These are phyloP conservation scores for Sanderia malayensis DNA, from an alignment of 30 jellyfish, hydroid and myxozoan genomes.

Conservation along the genomic window DNA sequence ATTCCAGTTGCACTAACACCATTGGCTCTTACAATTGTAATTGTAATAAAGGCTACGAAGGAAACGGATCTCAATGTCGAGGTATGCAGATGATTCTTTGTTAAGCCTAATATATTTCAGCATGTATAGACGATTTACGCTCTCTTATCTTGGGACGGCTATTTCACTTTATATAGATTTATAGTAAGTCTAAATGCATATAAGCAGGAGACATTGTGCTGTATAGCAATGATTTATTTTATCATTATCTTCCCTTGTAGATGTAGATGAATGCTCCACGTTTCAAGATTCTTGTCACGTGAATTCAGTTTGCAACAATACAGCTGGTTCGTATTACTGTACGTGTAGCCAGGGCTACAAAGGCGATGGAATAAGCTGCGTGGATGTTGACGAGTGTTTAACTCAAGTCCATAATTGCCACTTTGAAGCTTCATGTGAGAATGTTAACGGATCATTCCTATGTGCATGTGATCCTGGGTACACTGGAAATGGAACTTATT, in stretches of 20 bases:
- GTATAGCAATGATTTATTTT: no score
- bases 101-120: no score
- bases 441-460: slow-evolving; percentile 34
- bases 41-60: slow-evolving; percentile 65
- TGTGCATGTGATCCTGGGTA: slow-evolving; percentile 55
- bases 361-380: slow-evolving; percentile 45
- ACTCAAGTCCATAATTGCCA: slow-evolving; percentile 24
- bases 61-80: slow-evolving; percentile 61
- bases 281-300: slow-evolving; percentile 22
- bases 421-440: slow-evolving; percentile 31
- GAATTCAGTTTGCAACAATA: slow-evolving; percentile 19
- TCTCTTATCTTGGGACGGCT: no score
- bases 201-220: no score
- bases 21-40: slow-evolving; percentile 70
- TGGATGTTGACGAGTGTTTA: slow-evolving; percentile 41
- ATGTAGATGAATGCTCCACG: slow-evolving; percentile 17
- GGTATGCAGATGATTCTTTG: no score
- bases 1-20: slow-evolving; percentile 57
- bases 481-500: slow-evolving; percentile 51
- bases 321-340: slow-evolving; percentile 9
- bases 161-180: no score
- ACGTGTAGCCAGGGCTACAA: slow-evolving; percentile 28
- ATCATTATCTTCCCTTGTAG: no score
- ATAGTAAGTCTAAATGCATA: no score
- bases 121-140: no score